Evolutionary conservation across 2,888 invertebrate species (phyloP).

Genomic region (Lithophane socia): DNA sequence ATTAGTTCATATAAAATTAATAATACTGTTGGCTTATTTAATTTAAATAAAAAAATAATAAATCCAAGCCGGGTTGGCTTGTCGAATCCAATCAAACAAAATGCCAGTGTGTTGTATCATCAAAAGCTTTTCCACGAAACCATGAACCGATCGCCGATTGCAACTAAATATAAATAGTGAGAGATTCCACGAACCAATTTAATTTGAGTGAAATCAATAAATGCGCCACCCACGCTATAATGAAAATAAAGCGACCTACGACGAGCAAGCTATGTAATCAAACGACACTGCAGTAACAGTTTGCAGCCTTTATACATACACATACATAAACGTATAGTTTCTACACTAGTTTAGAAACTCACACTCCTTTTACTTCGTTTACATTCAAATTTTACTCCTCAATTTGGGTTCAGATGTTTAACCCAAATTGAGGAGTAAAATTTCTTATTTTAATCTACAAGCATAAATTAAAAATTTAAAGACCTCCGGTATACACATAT

Average conservation of each 20-base stretch:
- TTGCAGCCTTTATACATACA: neutral
- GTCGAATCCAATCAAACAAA: neutral
- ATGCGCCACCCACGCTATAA: neutral
- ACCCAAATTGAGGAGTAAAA: no score
- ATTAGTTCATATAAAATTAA: no score
- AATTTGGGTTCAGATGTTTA: no score
- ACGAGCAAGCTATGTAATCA: neutral
- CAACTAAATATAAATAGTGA: neutral
- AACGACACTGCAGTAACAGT: neutral
- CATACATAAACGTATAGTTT: neutral
- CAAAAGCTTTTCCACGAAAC: slow-evolving; percentile 11
- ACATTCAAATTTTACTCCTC: no score
- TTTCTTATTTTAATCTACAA: no score
- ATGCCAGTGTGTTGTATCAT: neutral
- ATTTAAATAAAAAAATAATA: no score
- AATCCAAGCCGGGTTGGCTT: no score
- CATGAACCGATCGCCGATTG: neutral
- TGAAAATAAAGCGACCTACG: slow-evolving; percentile 16
- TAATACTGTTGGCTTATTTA: no score
- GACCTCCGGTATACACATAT: no score
- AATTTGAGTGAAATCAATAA: slow-evolving; percentile 40
- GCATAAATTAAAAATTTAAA: no score
- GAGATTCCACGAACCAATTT: slow-evolving; percentile 21
- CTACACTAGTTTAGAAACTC: neutral
- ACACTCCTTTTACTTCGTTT: no score